phyloP scores from a whole-genome alignment of 30 jellyfish, hydroid and myxozoan species.

The Sanderia malayensis region DNA sequence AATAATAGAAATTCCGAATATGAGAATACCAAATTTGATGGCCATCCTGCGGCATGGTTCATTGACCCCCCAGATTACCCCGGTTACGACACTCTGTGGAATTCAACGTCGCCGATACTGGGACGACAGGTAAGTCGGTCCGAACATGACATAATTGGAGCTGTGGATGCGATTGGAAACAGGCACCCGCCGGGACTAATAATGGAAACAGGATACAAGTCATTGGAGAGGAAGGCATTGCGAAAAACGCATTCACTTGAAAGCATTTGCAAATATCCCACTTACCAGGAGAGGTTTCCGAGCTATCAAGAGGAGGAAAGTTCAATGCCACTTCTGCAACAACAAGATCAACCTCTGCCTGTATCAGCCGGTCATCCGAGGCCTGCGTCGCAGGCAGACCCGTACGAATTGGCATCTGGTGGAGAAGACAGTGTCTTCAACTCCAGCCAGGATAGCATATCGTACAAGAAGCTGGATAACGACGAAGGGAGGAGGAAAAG shows the following conservation, averaged over 20 bases:
- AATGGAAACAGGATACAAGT: too few species aligned
- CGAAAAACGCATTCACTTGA: conserved; percentile 61
- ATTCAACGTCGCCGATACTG: conserved; percentile 1
- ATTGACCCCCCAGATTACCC: background rate
- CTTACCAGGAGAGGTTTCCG: too few species aligned
- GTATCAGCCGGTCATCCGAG: too few species aligned
- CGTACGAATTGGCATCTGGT: conserved; percentile 14
- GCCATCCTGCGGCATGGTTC: conserved; percentile 49
- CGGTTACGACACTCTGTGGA: background rate
- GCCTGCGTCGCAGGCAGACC: background rate
- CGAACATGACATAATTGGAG: background rate
- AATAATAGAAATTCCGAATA: too few species aligned
- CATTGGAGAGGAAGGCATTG: conserved; percentile 21
- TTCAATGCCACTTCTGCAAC: conserved; percentile 1
- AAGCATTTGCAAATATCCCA: conserved; percentile 14
- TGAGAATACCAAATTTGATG: conserved; percentile 19
- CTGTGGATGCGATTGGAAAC: background rate
- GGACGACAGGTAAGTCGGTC: conserved; percentile 7
- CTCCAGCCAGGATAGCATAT: conserved; percentile 19
- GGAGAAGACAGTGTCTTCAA: conserved; percentile 12
- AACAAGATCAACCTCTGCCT: background rate
- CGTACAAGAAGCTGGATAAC: conserved; percentile 40
- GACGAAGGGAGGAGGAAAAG: conserved; percentile 13
- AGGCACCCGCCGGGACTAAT: too few species aligned
- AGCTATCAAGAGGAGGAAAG: background rate